A percentile compares a stretch with the other conserved stretches of the same genome.
Evolutionary conservation across 2,113 vertebrate species (phyloP).

Genomic region (Lepus americanus): DNA sequence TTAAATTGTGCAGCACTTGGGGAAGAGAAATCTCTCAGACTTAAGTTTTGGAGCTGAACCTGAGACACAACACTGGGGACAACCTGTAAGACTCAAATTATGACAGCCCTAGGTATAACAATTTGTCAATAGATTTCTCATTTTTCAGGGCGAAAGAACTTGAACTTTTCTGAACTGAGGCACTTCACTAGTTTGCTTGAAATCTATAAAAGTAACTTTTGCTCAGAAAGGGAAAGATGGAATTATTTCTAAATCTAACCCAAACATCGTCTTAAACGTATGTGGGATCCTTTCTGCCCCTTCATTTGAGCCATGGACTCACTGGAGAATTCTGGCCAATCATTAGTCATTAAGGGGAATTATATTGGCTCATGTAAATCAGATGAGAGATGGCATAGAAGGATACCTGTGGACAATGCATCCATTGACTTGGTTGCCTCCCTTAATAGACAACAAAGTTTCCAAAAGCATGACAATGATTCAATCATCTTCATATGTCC

Average conservation of each 20-base stretch:
- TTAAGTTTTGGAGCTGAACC: neutral
- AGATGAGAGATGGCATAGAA: neutral
- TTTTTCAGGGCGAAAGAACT: neutral
- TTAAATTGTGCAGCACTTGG: neutral
- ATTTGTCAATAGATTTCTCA: neutral
- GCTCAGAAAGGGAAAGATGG: neutral
- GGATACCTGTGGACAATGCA: neutral
- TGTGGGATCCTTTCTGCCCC: neutral
- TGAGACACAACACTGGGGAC: neutral
- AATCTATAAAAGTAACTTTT: neutral
- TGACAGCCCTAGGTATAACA: neutral
- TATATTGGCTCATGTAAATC: neutral
- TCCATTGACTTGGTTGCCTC: neutral
- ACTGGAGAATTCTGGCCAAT: neutral
- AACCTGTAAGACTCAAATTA: neutral
- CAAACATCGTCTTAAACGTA: neutral
- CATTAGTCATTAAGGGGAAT: constrained; percentile 38
- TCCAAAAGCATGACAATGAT: neutral
- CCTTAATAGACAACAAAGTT: constrained; percentile 17
- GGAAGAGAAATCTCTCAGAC: neutral
- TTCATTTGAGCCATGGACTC: constrained; percentile 14
- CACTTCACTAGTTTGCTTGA: neutral
- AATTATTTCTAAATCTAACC: constrained; percentile 10
- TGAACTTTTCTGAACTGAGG: neutral
- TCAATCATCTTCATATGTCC: neutral